phyloP scores from a whole-genome alignment of 2,888 invertebrate species.

The Apamea anceps region DNA sequence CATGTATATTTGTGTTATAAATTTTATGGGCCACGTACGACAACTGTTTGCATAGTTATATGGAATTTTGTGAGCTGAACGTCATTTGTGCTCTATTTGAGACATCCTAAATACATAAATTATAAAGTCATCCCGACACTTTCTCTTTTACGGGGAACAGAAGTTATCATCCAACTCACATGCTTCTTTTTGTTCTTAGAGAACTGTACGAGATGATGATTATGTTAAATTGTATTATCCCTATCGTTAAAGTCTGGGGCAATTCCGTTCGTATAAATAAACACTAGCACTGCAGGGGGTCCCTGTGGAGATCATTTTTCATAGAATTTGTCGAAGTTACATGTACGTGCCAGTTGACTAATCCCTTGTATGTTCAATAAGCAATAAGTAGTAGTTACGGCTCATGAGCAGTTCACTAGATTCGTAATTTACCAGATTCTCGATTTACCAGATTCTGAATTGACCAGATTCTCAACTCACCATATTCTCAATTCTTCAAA shows the following conservation, averaged over 20 bases:
- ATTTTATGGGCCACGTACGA: constrained; percentile 80
- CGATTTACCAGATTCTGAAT: too few relatives aligned
- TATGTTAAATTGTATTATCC: constrained; percentile 56
- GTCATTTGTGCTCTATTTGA: constrained; percentile 58
- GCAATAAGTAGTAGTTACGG: neutral
- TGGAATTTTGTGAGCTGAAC: constrained; percentile 79
- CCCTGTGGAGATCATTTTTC: constrained; percentile 55
- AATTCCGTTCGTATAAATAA: constrained; percentile 72
- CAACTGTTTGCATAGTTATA: constrained; percentile 82
- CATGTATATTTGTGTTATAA: constrained; percentile 82
- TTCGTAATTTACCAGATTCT: too few relatives aligned
- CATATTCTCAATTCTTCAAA: too few relatives aligned
- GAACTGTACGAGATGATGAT: constrained; percentile 28
- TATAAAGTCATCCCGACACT: constrained; percentile 46
- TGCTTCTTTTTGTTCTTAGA: constrained; percentile 21
- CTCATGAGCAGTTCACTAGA: too few relatives aligned
- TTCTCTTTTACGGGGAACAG: constrained; percentile 37
- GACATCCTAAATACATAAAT: constrained; percentile 66
- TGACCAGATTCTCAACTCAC: too few relatives aligned
- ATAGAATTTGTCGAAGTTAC: constrained; percentile 60
- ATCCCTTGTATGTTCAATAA: constrained; percentile 28
- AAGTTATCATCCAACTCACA: constrained; percentile 35
- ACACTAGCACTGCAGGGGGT: constrained; percentile 76
- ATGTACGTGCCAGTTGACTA: constrained; percentile 37
- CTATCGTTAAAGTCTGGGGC: constrained; percentile 60